phyloP scores from a whole-genome alignment of 2,113 vertebrate genomes.

The Zeus faber region DNA sequence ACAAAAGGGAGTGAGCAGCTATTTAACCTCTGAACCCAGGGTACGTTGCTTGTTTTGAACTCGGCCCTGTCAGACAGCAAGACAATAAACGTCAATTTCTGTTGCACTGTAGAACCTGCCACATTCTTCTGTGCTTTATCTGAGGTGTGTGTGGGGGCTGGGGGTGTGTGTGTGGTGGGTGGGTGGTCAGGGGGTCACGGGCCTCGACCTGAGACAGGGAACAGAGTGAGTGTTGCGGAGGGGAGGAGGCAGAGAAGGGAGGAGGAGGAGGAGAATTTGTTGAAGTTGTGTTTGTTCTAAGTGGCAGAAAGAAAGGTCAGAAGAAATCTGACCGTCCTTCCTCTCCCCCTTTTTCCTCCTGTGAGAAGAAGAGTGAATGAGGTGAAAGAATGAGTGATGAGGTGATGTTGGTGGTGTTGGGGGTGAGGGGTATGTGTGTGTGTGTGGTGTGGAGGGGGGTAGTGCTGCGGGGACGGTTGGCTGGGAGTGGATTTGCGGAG shows the following conservation, averaged over 20 bases:
- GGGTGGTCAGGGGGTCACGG: no score
- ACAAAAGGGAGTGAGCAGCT: no score
- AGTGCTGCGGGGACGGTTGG: constrained; percentile 8
- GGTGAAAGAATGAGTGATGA: background rate
- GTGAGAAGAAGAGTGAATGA: constrained; percentile 48
- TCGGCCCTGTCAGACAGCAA: constrained; percentile 15
- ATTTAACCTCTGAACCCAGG: no score
- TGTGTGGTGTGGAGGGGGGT: background rate
- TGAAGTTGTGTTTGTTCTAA: constrained; percentile 35
- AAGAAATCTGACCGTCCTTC: constrained; percentile 40
- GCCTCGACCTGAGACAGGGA: background rate
- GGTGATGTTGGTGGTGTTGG: constrained; percentile 31
- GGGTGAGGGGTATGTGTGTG: constrained; percentile 15
- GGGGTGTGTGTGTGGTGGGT: no score
- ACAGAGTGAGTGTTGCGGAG: constrained; percentile 5
- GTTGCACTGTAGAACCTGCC: background rate
- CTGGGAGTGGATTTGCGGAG: background rate
- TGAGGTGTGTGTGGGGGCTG: no score
- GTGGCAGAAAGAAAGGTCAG: constrained; percentile 26
- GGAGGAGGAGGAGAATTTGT: no score
- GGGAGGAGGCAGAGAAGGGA: constrained; percentile 30
- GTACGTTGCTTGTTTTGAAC: no score
- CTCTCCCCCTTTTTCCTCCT: constrained; percentile 26
- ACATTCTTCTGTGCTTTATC: background rate
- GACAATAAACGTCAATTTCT: background rate